Evolutionary conservation across 2,113 vertebrate genomes (phyloP), one percentile per base, ranked within the genome.

Genomic region (Anthoscopus minutus): DNA sequence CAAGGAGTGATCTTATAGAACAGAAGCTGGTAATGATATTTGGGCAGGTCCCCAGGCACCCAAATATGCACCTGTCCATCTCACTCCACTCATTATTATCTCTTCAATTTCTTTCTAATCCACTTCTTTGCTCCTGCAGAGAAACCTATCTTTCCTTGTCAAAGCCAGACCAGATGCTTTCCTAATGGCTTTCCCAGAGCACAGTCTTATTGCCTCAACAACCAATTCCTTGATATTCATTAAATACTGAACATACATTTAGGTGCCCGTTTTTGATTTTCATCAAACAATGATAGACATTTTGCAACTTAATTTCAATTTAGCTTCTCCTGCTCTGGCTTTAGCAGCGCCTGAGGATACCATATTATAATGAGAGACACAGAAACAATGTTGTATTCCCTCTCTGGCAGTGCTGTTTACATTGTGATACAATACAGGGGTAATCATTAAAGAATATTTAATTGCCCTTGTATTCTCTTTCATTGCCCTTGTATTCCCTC

Each of bases 41-140:
- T 57, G 31, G 5, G 33, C 31, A 78, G 31, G 56, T 31, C 14
- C 8, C 15, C 33, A 78, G 30, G 14, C 13, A 67, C 24, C 6
- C 38, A 54, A 60, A 51, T 42, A 69, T 10, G 47, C 13, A 47
- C 37, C 44, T 64, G 24, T 31, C 11, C 7, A 2, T 31, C 56
- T 62, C 2, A 0, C 7, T 60, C 10, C n/a, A 40, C 25, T 73
- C 2, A 3, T 20, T 42, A 10, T 51, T 76, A 7, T 14, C 7
- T 61, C 20, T 88, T 37, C 2, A 6, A 28, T 64, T 76, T n/a
- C 44, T 65, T 86, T 42, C 25, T 56, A 69, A 65, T n/a, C 31
- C 10, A 40, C 22, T 51, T 77, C 22, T 51, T 77, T 48, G 11
- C 51, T 71, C n/a, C 19, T 15, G 12, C 47, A 54, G 18, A 71